phyloP scores from a whole-genome alignment of 2,797 vertebrate species.

The Danio choprae region DNA sequence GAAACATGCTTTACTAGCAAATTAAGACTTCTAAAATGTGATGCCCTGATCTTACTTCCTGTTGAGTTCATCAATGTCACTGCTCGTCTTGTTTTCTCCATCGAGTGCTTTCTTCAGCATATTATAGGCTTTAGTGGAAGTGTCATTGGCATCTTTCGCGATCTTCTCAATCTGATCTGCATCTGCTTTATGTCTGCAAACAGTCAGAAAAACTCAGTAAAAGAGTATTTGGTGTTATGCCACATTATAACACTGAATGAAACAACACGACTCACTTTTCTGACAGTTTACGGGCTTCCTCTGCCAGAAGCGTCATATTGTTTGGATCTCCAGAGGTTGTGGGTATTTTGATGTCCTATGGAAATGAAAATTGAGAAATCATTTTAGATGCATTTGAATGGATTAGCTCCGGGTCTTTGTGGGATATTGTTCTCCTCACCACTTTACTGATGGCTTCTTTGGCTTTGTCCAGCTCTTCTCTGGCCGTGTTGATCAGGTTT shows the following conservation, averaged over 20 bases:
- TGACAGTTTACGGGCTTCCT: constrained; percentile 91
- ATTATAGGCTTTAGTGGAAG: constrained; percentile 89
- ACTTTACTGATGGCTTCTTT: constrained; percentile 87
- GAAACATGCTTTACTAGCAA: neutral
- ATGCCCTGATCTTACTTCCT: constrained; percentile 82
- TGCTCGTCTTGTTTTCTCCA: constrained; percentile 85
- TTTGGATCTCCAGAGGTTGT: constrained; percentile 86
- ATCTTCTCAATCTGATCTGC: constrained; percentile 93
- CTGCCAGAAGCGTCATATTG: constrained; percentile 96
- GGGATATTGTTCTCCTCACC: constrained; percentile 75
- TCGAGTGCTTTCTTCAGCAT: constrained; percentile 88
- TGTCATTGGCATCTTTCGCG: constrained; percentile 92
- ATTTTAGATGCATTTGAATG: neutral
- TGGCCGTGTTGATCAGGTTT: constrained; percentile 85
- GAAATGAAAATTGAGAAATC: constrained; percentile 1
- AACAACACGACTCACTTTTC: constrained; percentile 81
- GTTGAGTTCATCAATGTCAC: constrained; percentile 91
- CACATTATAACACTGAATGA: neutral
- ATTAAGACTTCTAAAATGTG: neutral
- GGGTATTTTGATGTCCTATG: constrained; percentile 87
- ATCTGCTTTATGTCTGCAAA: constrained; percentile 88
- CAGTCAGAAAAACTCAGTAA: neutral
- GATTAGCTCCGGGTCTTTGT: neutral
- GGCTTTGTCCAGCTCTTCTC: constrained; percentile 90
- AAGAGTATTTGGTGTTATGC: neutral